Conservation (phyloP, 2,797 vertebrate species). For the Aselliscus stoliczkanus region DNA sequence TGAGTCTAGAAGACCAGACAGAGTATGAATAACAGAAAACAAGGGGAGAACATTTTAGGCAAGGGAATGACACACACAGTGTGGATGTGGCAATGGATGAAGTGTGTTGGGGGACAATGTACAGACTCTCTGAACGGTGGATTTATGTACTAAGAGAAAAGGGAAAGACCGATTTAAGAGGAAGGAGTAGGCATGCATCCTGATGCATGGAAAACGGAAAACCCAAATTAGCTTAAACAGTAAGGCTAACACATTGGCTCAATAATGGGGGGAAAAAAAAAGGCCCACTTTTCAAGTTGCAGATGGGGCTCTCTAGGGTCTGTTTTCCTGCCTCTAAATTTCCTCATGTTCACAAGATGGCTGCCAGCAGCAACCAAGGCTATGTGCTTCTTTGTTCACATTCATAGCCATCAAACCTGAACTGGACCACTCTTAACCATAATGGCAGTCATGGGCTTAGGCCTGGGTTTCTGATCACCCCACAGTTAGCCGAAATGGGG, state of each 20-base stretch:
- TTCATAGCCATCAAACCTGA: not conserved
- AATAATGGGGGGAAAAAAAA: not conserved
- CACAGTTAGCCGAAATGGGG: not conserved
- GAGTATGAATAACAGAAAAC: not conserved
- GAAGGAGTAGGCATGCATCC: not conserved
- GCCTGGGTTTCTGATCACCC: not conserved
- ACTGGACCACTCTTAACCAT: not conserved
- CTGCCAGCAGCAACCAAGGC: not conserved
- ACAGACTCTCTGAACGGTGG: not conserved
- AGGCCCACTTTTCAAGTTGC: not conserved
- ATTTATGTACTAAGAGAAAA: not conserved
- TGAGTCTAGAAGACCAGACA: not conserved
- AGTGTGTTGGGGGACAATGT: not conserved
- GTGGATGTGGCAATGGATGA: not conserved
- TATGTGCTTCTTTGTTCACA: not conserved
- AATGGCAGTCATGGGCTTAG: not conserved
- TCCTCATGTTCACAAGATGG: not conserved
- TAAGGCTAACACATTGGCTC: not conserved
- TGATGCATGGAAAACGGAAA: not conserved
- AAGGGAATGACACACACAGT: not conserved
- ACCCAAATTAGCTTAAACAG: not conserved
- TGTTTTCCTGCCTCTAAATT: not conserved
- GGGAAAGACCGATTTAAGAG: not conserved
- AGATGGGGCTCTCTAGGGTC: not conserved
- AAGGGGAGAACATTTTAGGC: conserved; percentile 4